These are phyloP conservation scores for Parnassius smintheus DNA, from an alignment of 2,888 invertebrate species.

Conservation along the genomic window DNA sequence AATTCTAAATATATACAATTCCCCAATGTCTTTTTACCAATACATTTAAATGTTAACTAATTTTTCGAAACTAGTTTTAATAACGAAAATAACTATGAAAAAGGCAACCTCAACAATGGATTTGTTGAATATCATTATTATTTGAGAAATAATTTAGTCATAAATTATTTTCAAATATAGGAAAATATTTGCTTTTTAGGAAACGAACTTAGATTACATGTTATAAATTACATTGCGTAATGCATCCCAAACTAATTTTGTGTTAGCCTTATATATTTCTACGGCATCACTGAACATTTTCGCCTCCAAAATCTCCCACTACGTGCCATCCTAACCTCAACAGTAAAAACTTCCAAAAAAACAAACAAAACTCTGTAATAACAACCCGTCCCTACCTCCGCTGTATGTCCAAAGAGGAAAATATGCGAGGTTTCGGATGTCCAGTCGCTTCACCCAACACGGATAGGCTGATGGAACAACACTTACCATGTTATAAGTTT, in stretches of 20 bases:
- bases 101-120: too few relatives aligned
- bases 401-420: slow-evolving; percentile 76
- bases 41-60: too few relatives aligned
- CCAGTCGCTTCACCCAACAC: slow-evolving; percentile 73
- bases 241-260: too few relatives aligned
- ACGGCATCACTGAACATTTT: slow-evolving; percentile 23
- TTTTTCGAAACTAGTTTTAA: too few relatives aligned
- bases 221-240: too few relatives aligned
- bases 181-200: too few relatives aligned
- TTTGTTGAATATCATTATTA: too few relatives aligned
- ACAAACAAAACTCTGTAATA: slow-evolving; percentile 21
- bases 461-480: slow-evolving; percentile 64
- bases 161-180: too few relatives aligned
- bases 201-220: background rate
- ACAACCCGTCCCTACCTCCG: slow-evolving; percentile 59
- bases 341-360: slow-evolving; percentile 22
- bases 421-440: slow-evolving; percentile 76
- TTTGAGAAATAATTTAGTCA: too few relatives aligned
- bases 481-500: slow-evolving; percentile 13
- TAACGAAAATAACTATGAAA: too few relatives aligned
- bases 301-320: slow-evolving; percentile 37
- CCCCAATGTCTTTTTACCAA: too few relatives aligned
- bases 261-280: background rate
- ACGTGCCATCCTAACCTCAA: slow-evolving; percentile 32
- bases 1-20: too few relatives aligned